These are phyloP conservation scores for Acomys russatus DNA, from an alignment of 2,797 vertebrate genomes.

Conservation along the genomic window DNA sequence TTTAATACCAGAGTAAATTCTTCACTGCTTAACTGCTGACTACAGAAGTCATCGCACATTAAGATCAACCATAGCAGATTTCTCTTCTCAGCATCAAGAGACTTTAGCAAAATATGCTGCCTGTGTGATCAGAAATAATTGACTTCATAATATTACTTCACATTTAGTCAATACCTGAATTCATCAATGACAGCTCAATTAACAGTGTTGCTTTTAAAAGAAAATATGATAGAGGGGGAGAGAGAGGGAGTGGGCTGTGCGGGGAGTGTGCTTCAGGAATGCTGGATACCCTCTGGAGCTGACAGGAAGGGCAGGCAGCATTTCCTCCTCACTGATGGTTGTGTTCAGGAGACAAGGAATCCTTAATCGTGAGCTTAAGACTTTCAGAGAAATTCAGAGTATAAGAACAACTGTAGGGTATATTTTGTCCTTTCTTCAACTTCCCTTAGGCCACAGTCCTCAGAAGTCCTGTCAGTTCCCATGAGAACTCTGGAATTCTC, in stretches of 20 bases:
- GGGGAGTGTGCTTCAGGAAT: background rate
- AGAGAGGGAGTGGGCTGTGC: background rate
- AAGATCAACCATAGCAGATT: constrained; percentile 55
- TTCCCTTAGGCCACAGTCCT: constrained; percentile 42
- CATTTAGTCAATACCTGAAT: constrained; percentile 66
- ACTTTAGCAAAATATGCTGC: constrained; percentile 53
- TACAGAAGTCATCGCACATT: constrained; percentile 22
- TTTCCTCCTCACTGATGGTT: background rate
- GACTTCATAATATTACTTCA: constrained; percentile 41
- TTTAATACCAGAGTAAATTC: constrained; percentile 16
- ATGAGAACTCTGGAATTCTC: background rate
- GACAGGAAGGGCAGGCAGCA: background rate
- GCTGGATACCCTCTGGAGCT: background rate
- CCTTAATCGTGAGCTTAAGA: background rate
- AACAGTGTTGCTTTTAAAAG: constrained; percentile 6
- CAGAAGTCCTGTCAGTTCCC: constrained; percentile 45
- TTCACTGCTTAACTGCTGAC: constrained; percentile 23
- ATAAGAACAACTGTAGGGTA: background rate
- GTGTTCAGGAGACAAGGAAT: background rate
- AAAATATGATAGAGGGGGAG: background rate
- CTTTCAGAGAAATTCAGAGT: background rate
- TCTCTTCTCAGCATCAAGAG: constrained; percentile 13
- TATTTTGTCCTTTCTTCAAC: constrained; percentile 45
- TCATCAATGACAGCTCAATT: constrained; percentile 45
- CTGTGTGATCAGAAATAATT: constrained; percentile 35